Percentiles rank a stretch among this genome's conserved stretches.
Conservation (phyloP, 2,888 invertebrate genomes). For the Sminthurides aquaticus region DNA sequence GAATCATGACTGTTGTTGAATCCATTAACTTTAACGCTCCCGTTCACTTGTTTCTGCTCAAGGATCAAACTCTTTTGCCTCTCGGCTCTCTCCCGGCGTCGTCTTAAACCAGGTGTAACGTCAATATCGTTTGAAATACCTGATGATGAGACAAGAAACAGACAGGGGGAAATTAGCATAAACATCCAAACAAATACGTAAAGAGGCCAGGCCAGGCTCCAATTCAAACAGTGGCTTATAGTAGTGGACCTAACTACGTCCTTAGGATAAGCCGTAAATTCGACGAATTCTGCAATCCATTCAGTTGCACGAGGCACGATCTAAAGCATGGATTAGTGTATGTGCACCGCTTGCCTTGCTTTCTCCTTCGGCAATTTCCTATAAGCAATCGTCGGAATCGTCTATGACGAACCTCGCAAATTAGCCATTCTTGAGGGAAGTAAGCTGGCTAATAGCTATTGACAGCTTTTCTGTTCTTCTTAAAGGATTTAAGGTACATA, state of each 20-base stretch:
- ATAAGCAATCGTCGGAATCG: too few relatives aligned
- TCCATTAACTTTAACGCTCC: slow-evolving; percentile 26
- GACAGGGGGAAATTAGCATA: neutral
- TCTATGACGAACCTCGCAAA: too few relatives aligned
- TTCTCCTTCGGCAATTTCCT: too few relatives aligned
- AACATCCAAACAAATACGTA: neutral
- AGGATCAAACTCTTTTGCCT: slow-evolving; percentile 75
- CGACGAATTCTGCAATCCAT: too few relatives aligned
- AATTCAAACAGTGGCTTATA: neutral
- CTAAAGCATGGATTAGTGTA: too few relatives aligned
- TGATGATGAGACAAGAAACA: neutral
- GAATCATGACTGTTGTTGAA: slow-evolving; percentile 8
- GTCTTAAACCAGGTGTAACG: slow-evolving; percentile 67
- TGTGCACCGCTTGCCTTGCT: too few relatives aligned
- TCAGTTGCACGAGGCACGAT: too few relatives aligned
- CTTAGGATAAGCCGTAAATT: slow-evolving; percentile 1
- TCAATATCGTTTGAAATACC: slow-evolving; percentile 21
- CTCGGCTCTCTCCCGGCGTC: slow-evolving; percentile 73
- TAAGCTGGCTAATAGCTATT: too few relatives aligned
- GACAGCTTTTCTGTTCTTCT: too few relatives aligned
- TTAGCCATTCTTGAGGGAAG: too few relatives aligned
- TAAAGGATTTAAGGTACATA: too few relatives aligned
- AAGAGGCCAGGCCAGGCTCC: neutral
- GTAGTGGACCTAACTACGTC: neutral
- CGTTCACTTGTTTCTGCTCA: slow-evolving; percentile 54